A percentile compares a stretch with the other conserved stretches of the same genome.
Conservation (phyloP, 2,113 vertebrate species). For the Recurvirostra avosetta region DNA sequence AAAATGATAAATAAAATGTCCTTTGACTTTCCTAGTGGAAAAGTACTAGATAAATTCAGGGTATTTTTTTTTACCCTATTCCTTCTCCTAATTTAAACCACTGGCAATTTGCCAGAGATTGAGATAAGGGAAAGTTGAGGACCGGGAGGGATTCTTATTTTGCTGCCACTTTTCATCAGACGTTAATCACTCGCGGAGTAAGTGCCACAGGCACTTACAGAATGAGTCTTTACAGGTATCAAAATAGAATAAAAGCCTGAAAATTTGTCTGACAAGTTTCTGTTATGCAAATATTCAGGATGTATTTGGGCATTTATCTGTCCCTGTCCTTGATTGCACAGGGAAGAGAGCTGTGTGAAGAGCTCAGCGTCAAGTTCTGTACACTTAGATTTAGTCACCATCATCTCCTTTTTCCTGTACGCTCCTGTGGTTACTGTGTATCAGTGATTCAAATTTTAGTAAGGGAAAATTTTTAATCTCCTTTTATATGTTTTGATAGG, state of each 20-base stretch:
- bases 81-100: not conserved
- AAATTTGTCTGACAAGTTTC: not conserved
- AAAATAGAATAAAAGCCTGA: not conserved
- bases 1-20: not conserved
- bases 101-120: not conserved
- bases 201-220: not conserved
- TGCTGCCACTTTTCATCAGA: not conserved
- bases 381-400: not conserved
- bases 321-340: not conserved
- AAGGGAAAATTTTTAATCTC: not conserved
- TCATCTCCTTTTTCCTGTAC: not conserved
- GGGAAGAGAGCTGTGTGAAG: not conserved
- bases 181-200: accelerated
- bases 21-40: not conserved
- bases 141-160: not conserved
- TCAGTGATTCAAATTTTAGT: not conserved
- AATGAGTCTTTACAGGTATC: not conserved
- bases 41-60: not conserved
- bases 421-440: not conserved
- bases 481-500: not conserved
- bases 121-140: not conserved
- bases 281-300: not conserved
- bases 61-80: not conserved
- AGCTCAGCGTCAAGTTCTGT: not conserved
- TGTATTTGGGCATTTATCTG: not conserved